Percentiles rank a stretch among this genome's conserved stretches.
phyloP scores from a whole-genome alignment of 2,797 vertebrate species.

The Chelonia mydas region DNA sequence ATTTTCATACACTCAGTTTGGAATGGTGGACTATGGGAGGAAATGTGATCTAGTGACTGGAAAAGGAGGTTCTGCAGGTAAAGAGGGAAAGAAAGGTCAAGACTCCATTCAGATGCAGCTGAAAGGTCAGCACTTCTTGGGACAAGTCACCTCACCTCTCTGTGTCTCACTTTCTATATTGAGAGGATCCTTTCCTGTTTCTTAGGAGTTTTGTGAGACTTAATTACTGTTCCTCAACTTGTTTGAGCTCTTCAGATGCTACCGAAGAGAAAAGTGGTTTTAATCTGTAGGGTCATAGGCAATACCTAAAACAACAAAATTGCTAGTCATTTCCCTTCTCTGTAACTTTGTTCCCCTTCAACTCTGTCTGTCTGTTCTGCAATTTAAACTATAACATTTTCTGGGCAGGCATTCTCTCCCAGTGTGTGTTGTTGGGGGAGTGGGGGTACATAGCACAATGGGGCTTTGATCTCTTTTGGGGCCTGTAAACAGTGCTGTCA shows the following conservation, averaged over 20 bases:
- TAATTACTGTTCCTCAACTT: neutral
- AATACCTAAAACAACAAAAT: neutral
- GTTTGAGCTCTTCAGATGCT: neutral
- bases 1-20: neutral
- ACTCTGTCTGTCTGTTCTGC: neutral
- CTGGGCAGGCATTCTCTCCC: neutral
- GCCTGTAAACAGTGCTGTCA: neutral
- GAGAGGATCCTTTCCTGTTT: neutral
- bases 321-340: neutral
- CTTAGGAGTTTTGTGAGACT: neutral
- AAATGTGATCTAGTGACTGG: neutral
- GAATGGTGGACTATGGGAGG: neutral
- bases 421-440: neutral
- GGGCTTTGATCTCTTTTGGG: neutral
- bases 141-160: slow-evolving; percentile 8
- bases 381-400: neutral
- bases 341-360: neutral
- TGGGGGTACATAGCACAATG: neutral
- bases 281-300: neutral
- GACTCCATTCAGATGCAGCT: neutral
- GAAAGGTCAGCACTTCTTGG: neutral
- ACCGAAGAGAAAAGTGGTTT: neutral
- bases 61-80: neutral
- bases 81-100: neutral
- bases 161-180: neutral